Evolutionary conservation across 2,113 vertebrate species (phyloP).

Genomic region (Hipposideros armiger): DNA sequence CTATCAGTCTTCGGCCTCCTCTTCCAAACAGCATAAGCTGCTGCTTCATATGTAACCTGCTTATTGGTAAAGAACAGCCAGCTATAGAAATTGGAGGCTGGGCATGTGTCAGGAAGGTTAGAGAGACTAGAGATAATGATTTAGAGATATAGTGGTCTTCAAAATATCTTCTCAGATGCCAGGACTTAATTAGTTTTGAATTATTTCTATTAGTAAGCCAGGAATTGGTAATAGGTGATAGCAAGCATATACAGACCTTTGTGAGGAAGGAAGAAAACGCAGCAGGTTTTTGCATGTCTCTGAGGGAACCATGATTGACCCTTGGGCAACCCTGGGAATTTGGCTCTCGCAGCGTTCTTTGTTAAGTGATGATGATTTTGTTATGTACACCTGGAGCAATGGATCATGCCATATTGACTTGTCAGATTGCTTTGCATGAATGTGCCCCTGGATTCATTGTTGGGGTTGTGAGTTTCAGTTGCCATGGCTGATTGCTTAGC

Average conservation of each 20-base stretch:
- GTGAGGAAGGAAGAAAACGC: background rate
- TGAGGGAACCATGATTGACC: background rate
- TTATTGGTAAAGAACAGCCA: slow-evolving; percentile 1
- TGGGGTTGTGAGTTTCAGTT: background rate
- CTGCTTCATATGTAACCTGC: background rate
- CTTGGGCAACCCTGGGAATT: background rate
- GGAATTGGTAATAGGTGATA: background rate
- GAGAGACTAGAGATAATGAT: background rate
- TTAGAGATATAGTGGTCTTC: background rate
- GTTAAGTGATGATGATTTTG: background rate
- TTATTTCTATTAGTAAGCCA: background rate
- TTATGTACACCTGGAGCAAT: background rate
- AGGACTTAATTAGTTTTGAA: background rate
- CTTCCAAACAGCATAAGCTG: background rate
- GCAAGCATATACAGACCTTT: background rate
- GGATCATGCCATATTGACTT: background rate
- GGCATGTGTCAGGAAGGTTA: background rate
- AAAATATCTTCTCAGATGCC: background rate
- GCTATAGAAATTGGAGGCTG: background rate
- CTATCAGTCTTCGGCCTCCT: background rate
- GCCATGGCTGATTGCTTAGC: background rate
- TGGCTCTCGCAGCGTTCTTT: background rate
- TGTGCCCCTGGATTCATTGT: background rate
- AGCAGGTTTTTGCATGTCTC: background rate
- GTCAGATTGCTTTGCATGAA: background rate